These are phyloP conservation scores for Hyposmocoma kahamanoa DNA, from an alignment of 1,140 invertebrate genomes.

Conservation along the genomic window DNA sequence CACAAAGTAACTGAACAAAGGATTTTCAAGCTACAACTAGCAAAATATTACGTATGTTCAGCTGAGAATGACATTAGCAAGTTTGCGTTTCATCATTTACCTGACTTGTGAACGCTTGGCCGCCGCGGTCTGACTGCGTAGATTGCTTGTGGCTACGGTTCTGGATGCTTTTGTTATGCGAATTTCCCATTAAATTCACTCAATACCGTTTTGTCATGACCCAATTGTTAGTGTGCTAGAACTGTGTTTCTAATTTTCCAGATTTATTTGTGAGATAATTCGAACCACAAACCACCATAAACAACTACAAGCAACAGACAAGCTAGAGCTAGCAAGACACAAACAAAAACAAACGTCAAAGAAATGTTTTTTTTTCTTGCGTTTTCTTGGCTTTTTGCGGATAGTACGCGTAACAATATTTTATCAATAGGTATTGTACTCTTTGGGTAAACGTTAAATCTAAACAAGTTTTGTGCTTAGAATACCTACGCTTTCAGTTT, in stretches of 20 bases:
- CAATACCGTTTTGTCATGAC: conserved; percentile 11
- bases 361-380: no score
- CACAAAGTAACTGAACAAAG: background rate
- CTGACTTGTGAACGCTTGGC: conserved; percentile 59
- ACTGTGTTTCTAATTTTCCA: conserved; percentile 10
- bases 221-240: background rate
- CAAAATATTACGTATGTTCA: conserved; percentile 59
- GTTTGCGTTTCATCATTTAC: conserved; percentile 61
- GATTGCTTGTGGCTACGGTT: conserved; percentile 39
- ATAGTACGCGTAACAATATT: no score
- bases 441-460: no score
- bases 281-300: conserved; percentile 38
- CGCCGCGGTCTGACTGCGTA: conserved; percentile 40
- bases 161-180: conserved; percentile 47
- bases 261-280: conserved; percentile 22
- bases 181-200: conserved; percentile 63
- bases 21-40: conserved; percentile 4
- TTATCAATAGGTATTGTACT: no score
- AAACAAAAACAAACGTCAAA: background rate
- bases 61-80: conserved; percentile 72
- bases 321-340: background rate
- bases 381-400: no score
- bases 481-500: no score
- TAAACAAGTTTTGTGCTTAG: no score
- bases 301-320: conserved; percentile 12